A percentile compares a stretch with the other conserved stretches of the same genome.
phyloP scores from a whole-genome alignment of 2,797 vertebrate species.

The Cheirogaleus major region DNA sequence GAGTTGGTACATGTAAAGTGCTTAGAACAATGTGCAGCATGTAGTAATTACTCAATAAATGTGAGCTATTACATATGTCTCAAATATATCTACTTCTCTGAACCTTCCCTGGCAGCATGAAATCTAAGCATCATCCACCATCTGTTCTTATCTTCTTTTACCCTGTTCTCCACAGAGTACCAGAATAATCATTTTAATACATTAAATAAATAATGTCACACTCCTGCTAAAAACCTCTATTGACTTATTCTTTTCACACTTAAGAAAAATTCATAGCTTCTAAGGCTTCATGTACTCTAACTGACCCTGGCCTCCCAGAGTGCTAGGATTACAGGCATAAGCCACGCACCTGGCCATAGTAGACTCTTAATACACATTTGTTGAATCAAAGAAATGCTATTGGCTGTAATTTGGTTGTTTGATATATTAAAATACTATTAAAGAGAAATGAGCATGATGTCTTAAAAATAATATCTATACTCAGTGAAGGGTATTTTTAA shows the following conservation, averaged over 20 bases:
- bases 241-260: not conserved
- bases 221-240: not conserved
- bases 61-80: not conserved
- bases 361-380: not conserved
- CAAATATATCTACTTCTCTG: not conserved
- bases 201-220: not conserved
- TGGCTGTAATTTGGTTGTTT: not conserved
- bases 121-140: not conserved
- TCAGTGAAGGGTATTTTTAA: not conserved
- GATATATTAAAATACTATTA: not conserved
- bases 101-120: not conserved
- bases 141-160: not conserved
- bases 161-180: not conserved
- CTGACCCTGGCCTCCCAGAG: not conserved
- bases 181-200: constrained; percentile 5
- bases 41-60: not conserved
- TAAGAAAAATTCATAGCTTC: not conserved
- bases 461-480: not conserved
- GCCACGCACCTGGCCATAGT: too few species aligned
- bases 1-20: not conserved
- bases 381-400: not conserved
- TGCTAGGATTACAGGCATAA: too few species aligned
- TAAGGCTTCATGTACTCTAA: not conserved
- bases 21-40: not conserved
- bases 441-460: not conserved